Percentiles rank a stretch among this genome's conserved stretches.
phyloP scores from a whole-genome alignment of 2,888 invertebrate species.

The Gari tellinella region DNA sequence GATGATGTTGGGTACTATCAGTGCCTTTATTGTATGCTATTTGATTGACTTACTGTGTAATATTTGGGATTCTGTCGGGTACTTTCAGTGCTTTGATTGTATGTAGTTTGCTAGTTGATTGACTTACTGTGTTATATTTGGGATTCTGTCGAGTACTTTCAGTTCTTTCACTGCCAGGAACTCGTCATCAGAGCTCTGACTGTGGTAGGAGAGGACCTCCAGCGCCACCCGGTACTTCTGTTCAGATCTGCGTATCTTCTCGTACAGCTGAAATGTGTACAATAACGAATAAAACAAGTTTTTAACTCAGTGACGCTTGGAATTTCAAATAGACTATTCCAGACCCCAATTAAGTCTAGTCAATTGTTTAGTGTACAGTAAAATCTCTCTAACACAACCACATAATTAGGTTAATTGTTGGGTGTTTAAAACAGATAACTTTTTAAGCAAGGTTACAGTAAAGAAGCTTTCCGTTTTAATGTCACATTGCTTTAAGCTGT shows the following conservation, averaged over 20 bases:
- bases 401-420: too few species aligned
- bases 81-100: slow-evolving; percentile 66
- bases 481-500: too few species aligned
- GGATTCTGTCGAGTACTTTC: slow-evolving; percentile 71
- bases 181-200: slow-evolving; percentile 90
- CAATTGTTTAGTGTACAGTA: too few species aligned
- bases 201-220: slow-evolving; percentile 93
- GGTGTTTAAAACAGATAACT: too few species aligned
- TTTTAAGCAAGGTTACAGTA: too few species aligned
- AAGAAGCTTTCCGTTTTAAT: too few species aligned
- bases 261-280: slow-evolving; percentile 87
- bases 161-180: slow-evolving; percentile 78
- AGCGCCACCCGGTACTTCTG: slow-evolving; percentile 92
- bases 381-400: too few species aligned
- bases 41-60: slow-evolving; percentile 83
- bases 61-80: slow-evolving; percentile 71
- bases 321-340: too few species aligned
- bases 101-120: slow-evolving; percentile 88
- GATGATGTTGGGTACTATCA: slow-evolving; percentile 71
- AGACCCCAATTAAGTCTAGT: too few species aligned
- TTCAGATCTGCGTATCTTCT: slow-evolving; percentile 92
- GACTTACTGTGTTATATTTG: slow-evolving; percentile 74
- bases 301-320: too few species aligned
- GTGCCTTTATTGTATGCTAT: slow-evolving; percentile 84
- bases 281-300: not conserved